These are phyloP conservation scores for Merops nubicus DNA, from an alignment of 2,113 vertebrate genomes.

Conservation along the genomic window DNA sequence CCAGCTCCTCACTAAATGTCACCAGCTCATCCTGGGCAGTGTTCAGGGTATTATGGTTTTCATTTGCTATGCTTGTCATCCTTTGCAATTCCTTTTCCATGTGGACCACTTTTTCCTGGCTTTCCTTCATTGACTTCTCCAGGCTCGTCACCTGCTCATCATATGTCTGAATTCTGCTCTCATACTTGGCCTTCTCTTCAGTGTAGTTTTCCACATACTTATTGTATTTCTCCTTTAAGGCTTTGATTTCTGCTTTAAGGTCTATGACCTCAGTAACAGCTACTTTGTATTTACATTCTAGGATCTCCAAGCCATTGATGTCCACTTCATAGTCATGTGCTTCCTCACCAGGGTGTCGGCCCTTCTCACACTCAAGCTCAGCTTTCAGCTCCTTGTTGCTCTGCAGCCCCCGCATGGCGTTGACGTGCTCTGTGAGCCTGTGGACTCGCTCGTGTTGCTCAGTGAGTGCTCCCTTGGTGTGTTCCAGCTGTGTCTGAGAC, in stretches of 20 bases:
- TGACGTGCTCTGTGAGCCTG: conserved; percentile 88
- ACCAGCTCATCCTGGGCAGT: conserved; percentile 95
- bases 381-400: conserved; percentile 85
- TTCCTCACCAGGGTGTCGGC: conserved; percentile 76
- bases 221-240: conserved; percentile 94
- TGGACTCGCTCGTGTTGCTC: conserved; percentile 91
- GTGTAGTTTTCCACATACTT: conserved; percentile 88
- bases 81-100: conserved; percentile 90
- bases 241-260: conserved; percentile 96
- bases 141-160: conserved; percentile 85
- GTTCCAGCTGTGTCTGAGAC: conserved; percentile 93
- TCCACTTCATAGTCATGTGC: conserved; percentile 85
- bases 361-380: conserved; percentile 86
- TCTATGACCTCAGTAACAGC: conserved; percentile 96
- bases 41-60: conserved; percentile 92
- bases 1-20: conserved; percentile 95
- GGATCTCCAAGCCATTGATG: conserved; percentile 89
- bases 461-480: conserved; percentile 92
- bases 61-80: conserved; percentile 79
- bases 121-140: conserved; percentile 85
- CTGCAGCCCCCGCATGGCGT: conserved; percentile 84
- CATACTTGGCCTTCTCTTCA: conserved; percentile 85
- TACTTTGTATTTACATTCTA: conserved; percentile 97
- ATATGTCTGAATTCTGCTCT: conserved; percentile 81
- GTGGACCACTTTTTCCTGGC: conserved; percentile 81